A percentile compares a stretch with the other conserved stretches of the same genome.
Evolutionary conservation across 2,797 vertebrate genomes (phyloP).

Genomic region (Pelobates cultripes): DNA sequence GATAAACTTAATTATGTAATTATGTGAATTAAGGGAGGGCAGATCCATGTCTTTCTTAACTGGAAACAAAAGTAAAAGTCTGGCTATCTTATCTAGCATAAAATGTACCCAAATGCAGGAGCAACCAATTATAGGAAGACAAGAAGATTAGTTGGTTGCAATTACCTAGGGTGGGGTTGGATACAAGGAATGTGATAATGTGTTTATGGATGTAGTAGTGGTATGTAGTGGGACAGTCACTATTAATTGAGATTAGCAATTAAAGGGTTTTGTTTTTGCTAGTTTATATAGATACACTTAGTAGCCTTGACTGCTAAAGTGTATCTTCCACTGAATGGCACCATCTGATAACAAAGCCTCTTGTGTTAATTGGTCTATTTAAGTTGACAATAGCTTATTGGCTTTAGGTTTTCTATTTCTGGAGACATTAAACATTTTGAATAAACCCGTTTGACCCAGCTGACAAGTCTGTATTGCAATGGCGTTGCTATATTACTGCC

Average conservation of each 20-base stretch:
- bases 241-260: slow-evolving; percentile 32
- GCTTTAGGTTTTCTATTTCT: slow-evolving; percentile 20
- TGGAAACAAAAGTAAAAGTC: slow-evolving; percentile 50
- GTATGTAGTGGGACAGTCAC: slow-evolving; percentile 15
- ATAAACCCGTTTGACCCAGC: slow-evolving; percentile 11
- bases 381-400: slow-evolving; percentile 26
- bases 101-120: slow-evolving; percentile 3
- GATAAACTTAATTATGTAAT: slow-evolving; percentile 41
- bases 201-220: slow-evolving; percentile 20
- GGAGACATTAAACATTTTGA: slow-evolving; percentile 6
- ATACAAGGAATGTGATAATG: slow-evolving; percentile 48
- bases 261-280: slow-evolving; percentile 24
- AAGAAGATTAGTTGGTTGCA: slow-evolving; percentile 36
- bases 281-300: slow-evolving; percentile 33
- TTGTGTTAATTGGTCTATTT: slow-evolving; percentile 43
- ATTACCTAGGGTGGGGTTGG: slow-evolving; percentile 46
- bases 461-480: neutral
- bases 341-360: slow-evolving; percentile 33
- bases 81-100: slow-evolving; percentile 34
- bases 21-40: slow-evolving; percentile 4
- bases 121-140: slow-evolving; percentile 34
- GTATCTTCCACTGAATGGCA: slow-evolving; percentile 38
- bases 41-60: slow-evolving; percentile 13
- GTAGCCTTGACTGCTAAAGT: slow-evolving; percentile 12
- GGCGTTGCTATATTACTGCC: slow-evolving; percentile 21